Base-by-base conservation (phyloP, 2,113 vertebrate genomes). In the Bettongia penicillata region DNA sequence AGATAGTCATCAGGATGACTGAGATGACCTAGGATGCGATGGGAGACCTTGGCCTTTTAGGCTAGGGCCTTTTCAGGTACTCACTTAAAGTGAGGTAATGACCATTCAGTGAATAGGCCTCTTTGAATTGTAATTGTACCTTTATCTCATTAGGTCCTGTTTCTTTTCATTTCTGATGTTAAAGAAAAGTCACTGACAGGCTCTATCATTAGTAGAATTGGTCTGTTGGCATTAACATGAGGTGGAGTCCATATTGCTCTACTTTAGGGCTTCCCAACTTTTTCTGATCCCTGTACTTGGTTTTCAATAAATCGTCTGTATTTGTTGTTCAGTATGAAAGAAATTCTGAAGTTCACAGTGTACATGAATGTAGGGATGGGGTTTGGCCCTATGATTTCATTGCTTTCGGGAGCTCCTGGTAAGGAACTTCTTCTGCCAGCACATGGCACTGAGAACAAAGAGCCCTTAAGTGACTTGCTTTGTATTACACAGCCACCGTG, bases 131-230 rank as follows among this genome's bases (percentile, higher is more conserved):
- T 48, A 89, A 11, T 77, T 94, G 48, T 23, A 2, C 90, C 52
- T 90, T 47, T 95, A 61, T 53, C 94, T 37, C 95, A n/a, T 26
- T 51, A 95, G 93, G 93, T 61, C 37, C 12, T 43, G 0, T 90
- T 22, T 96, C 0, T 95, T 94, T 94, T 93, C 61, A 55, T n/a
- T 95, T 61, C 16, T 92, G 77, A 53, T 89, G 43, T 48, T 37
- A n/a, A n/a, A 92, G 92, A 89, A 93, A 28, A 51, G 68, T 92
- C 26, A 90, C 43, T 91, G 23, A 43, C 90, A 84, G 92, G 77
- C 47, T 53, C 50, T 93, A 43, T 92, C 43, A 77, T 91, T 77
- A 77, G 61, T n/a, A n/a, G 31, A 9, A 22, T 94, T 90, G 57
- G 31, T 90, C 14, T 48, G 24, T 93, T 93, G 93, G 37, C 51